phyloP scores from a whole-genome alignment of 2,888 invertebrate species.

The Spodoptera littoralis region DNA sequence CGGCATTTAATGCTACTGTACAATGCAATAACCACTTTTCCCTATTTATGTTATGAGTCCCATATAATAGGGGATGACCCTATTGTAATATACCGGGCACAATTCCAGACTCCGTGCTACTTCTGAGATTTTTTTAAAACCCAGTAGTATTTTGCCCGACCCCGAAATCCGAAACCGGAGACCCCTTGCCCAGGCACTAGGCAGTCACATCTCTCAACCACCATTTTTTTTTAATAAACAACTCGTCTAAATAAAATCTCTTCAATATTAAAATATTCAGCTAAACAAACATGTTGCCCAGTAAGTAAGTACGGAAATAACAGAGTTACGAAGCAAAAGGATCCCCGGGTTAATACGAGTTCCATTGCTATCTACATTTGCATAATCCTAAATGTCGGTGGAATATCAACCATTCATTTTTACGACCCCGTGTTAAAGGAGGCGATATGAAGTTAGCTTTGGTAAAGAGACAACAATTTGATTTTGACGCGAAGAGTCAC shows the following conservation, averaged over 20 bases:
- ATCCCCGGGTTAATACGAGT: constrained; percentile 45
- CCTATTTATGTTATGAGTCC: no score
- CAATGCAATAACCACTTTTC: no score
- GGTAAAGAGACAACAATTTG: constrained; percentile 55
- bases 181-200: no score
- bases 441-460: constrained; percentile 20
- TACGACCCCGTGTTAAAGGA: constrained; percentile 41
- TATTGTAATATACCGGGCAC: no score
- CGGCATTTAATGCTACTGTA: no score
- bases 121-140: no score
- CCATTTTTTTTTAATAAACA: constrained; percentile 6
- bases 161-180: no score
- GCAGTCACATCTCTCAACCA: no score
- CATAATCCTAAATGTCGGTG: constrained; percentile 49
- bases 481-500: constrained; percentile 55
- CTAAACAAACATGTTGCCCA: constrained; percentile 30
- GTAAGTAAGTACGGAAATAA: constrained; percentile 33
- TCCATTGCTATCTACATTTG: constrained; percentile 47
- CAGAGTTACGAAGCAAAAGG: constrained; percentile 38
- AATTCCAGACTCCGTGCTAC: no score
- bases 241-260: constrained; percentile 17
- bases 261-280: constrained; percentile 22
- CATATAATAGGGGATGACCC: no score
- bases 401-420: constrained; percentile 56
- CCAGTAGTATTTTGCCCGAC: no score